Base-by-base conservation (phyloP, 1,140 invertebrate species). In the Bombus picipes region DNA sequence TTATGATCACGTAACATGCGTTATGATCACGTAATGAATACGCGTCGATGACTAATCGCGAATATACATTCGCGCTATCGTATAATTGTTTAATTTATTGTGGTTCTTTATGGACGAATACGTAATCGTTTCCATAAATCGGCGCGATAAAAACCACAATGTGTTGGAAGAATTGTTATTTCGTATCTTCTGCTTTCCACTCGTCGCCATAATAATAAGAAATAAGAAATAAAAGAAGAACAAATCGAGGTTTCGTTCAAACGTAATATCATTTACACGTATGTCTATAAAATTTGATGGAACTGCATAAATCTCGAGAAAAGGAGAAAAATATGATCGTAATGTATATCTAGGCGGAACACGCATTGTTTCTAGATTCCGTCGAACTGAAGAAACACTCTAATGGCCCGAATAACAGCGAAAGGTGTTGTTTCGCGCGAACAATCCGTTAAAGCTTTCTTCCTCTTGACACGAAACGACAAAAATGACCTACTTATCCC, bases 1-100 rank as follows among this genome's bases (percentile, higher is more conserved):
- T 39, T 41, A 41, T 41, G 37, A 39, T n/a, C 13, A 77, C 28
- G 37, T 37, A 34, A 71, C 25, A 1, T 28, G 22, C n/a, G 10
- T 39, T 32, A 76, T 6, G 81, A 83, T 83, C 47, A 22, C 10
- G n/a, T 68, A 70, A 78, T 6, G n/a, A 83, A 68, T 71, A 12
- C 10, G 47, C 47, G 43, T 15, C 32, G 28, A 13, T n/a, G 34
- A 41, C 47, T 77, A 80, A 59, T 70, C 9, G 15, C 25, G 28
- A 15, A 28, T 62, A n/a, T 9, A 5, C 4, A 32, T 34, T 65
- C 1, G 18, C 13, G 37, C 13, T 18, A 37, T 53, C 37, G 39
- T 47, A 80, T 32, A 53, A 80, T 79, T 80, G 39, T 79, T 73
- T 53, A 43, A 34, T 47, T 37, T n/a, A 53, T 79, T 28, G 12